phyloP scores from a whole-genome alignment of 2,888 invertebrate genomes.

The Macrosoma leucophasiata region DNA sequence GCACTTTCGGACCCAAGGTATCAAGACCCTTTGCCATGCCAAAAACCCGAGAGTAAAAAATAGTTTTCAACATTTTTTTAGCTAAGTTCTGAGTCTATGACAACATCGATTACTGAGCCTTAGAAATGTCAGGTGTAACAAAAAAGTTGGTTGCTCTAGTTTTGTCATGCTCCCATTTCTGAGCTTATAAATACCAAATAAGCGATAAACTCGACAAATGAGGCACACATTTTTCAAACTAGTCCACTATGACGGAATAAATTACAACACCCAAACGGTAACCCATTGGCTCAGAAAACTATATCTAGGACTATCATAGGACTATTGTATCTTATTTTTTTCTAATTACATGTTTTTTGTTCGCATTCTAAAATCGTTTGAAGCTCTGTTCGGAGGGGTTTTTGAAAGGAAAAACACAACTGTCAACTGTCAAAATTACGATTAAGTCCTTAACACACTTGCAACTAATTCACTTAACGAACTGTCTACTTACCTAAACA shows the following conservation, averaged over 20 bases:
- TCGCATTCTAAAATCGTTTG: slow-evolving; percentile 54
- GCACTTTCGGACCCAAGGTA: slow-evolving; percentile 27
- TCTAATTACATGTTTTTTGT: too few relatives aligned
- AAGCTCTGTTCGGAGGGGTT: slow-evolving; percentile 49
- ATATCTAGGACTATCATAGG: slow-evolving; percentile 14
- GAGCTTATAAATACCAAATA: too few relatives aligned
- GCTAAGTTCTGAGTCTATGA: slow-evolving; percentile 23
- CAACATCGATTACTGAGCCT: slow-evolving; percentile 21
- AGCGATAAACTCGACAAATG: too few relatives aligned
- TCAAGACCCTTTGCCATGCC: slow-evolving; percentile 26
- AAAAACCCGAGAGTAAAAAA: slow-evolving; percentile 58
- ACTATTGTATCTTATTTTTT: too few relatives aligned
- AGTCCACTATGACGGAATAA: too few relatives aligned
- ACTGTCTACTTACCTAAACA: slow-evolving; percentile 52
- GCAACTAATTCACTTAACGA: slow-evolving; percentile 47
- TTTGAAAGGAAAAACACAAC: slow-evolving; percentile 9
- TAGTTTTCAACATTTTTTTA: slow-evolving; percentile 38
- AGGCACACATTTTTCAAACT: too few relatives aligned
- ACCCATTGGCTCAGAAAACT: too few relatives aligned
- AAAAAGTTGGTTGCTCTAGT: too few relatives aligned
- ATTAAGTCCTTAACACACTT: slow-evolving; percentile 24
- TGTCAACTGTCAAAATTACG: slow-evolving; percentile 18
- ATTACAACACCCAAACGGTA: too few relatives aligned
- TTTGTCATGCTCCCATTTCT: neutral
- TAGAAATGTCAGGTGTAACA: too few relatives aligned